Conservation (phyloP, 2,888 invertebrate genomes). For the Chorisops tibialis region DNA sequence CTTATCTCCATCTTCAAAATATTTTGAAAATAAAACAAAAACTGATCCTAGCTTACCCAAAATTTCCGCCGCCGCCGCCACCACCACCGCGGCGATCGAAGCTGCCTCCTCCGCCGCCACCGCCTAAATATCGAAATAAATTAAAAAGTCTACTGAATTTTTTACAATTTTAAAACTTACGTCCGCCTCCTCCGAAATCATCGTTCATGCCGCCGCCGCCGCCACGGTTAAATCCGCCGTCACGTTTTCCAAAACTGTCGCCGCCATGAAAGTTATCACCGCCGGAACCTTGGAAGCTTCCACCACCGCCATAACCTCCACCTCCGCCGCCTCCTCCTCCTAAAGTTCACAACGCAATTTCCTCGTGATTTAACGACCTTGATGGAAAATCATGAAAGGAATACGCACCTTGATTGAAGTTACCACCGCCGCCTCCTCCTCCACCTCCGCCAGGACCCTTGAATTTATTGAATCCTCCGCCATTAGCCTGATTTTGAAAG, state of each 20-base stretch:
- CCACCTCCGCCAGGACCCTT: conserved; percentile 9
- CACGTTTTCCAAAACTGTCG: conserved; percentile 50
- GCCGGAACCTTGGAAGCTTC: conserved; percentile 49
- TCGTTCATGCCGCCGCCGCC: conserved; percentile 37
- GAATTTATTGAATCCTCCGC: conserved; percentile 13
- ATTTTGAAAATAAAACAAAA: too few relatives aligned
- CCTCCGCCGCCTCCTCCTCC: conserved; percentile 12
- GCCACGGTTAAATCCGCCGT: conserved; percentile 53
- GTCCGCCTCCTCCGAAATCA: conserved; percentile 14
- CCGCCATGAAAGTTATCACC: conserved; percentile 44
- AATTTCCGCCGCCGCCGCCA: conserved; percentile 12
- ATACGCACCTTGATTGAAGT: conserved; percentile 14
- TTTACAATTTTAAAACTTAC: not conserved
- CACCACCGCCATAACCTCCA: too few relatives aligned
- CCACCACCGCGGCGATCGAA: conserved; percentile 14
- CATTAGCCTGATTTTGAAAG: conserved; percentile 45
- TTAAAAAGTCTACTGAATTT: not conserved
- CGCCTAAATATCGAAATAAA: not conserved
- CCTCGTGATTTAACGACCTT: too few relatives aligned
- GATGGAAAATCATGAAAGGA: too few relatives aligned
- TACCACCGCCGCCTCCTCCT: conserved; percentile 6
- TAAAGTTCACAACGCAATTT: not conserved
- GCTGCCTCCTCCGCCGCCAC: conserved; percentile 8
- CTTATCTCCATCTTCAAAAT: too few relatives aligned
- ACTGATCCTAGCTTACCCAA: conserved; percentile 1